Base-by-base conservation (phyloP, 1,140 invertebrate species). In the Drosophila trapezifrons region DNA sequence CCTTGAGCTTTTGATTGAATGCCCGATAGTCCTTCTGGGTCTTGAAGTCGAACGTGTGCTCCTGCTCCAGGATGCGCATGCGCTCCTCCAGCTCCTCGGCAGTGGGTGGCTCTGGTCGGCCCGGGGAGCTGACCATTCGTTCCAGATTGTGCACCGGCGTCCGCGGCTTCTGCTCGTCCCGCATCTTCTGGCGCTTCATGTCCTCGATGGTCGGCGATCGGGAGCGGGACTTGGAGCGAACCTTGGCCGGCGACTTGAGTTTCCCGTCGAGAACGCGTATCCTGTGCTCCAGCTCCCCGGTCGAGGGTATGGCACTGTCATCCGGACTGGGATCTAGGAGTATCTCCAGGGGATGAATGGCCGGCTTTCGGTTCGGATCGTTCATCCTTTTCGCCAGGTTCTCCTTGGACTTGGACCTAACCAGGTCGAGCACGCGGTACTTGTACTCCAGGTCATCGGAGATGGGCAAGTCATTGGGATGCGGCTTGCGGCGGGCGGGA, bases 341-440 rank as follows among this genome's bases (percentile, higher is more conserved):
- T 87, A 91, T 90, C 74, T 91, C 90, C 0, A 91, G 54, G 0
- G 90, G 90, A 79, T 91, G 90, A 51, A 91, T 91, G 10, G 87
- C 62, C 17, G 74, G 75, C 32, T 89, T 87, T 12, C 81, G 73
- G 20, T 86, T 90, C 8, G 80, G 76, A 59, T 89, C 89, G 12
- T 35, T 47, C 51, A 76, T 82, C 9, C 87, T 82, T 38, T 73
- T 78, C 3, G 67, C 46, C 12, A 91, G 25, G 29, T 82, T 82
- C 13, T 91, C 90, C 40, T 84, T 91, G 5, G 90, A 91, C 51
- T 90, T 91, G 20, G 90, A 91, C 3, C 78, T 70, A 2, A 87
- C 80, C 46, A 91, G 25, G n/a, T 91, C 90, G 0, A 89, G 74
- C 6, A 90, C 80, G 0, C 90, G 73, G 55, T 89, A 91, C 20